Base-by-base conservation (phyloP, 1,140 invertebrate species). In the Ctenoplectra terminalis region DNA sequence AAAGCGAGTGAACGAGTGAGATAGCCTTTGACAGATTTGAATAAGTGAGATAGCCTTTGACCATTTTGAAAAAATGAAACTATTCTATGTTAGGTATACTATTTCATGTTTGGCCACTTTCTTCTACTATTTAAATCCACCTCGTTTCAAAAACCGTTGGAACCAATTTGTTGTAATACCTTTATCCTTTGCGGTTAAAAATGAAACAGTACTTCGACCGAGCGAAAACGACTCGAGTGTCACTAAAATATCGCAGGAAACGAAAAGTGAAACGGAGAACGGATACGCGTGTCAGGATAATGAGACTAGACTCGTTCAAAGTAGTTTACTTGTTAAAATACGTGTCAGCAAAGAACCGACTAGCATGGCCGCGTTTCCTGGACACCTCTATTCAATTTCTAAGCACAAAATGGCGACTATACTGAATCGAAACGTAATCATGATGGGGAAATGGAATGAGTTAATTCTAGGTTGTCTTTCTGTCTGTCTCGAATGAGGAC, bases 401-500 rank as follows among this genome's bases (percentile, higher is more conserved):
- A 78, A 78, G 58, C 80, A 58, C 76, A 89, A 91, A 91, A 90
- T 89, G 87, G 84, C 82, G 82, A 83, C 83, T 56, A 67, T 61
- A 54, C 86, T 67, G 63, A 79, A 81, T 87, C 81, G 82, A 88
- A 69, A 73, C 70, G 85, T 78, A 88, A 90, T 92, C 90, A 85
- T 82, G 79, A 70, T 26, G 81, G 83, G 81, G 81, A 75, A 72
- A 58, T 34, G 58, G 67, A 70, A 83, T 82, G 78, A 83, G 77
- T 89, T 91, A 92, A 91, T 92, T 90, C 86, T 81, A 92, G 87
- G 81, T 84, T 92, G 92, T 91, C 92, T 84, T 86, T 86, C 84
- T 88, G 86, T 72, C 88, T 76, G 86, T 91, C 85, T 43, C 75
- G 83, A 85, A 70, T 34, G 74, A 69, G 26, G 52, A 83, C 72